Conservation (phyloP, 2,797 vertebrate genomes). For the Cyprinella venusta region DNA sequence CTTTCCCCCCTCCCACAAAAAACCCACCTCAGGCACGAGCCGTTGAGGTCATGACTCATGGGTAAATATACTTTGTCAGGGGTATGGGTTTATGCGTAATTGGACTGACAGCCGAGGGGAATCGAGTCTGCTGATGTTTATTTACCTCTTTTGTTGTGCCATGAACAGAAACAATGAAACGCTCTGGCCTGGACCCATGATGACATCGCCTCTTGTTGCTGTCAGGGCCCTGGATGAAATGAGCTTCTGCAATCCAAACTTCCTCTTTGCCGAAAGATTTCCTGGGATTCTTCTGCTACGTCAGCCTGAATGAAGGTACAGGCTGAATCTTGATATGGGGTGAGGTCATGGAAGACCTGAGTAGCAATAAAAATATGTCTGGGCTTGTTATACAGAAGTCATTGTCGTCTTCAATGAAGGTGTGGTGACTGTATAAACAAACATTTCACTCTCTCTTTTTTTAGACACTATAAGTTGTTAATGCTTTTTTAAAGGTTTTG, state of each 20-base stretch:
- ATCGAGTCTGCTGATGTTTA: constrained; percentile 81
- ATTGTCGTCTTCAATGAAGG: constrained; percentile 15
- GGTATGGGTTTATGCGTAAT: constrained; percentile 76
- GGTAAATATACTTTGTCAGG: constrained; percentile 72
- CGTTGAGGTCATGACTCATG: constrained; percentile 65
- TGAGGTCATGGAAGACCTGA: constrained; percentile 26
- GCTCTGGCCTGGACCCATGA: constrained; percentile 74
- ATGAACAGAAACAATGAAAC: constrained; percentile 88
- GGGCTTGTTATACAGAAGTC: constrained; percentile 23
- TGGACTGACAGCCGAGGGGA: constrained; percentile 87
- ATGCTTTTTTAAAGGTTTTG: constrained; percentile 40
- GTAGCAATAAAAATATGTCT: constrained; percentile 4
- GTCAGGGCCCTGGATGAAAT: constrained; percentile 84
- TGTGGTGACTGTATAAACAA: constrained; percentile 18
- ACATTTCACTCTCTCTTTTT: not conserved
- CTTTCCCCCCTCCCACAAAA: constrained; percentile 65
- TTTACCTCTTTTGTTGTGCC: constrained; percentile 86
- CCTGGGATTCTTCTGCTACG: constrained; percentile 67
- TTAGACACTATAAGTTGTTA: constrained; percentile 1
- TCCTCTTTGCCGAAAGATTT: constrained; percentile 77
- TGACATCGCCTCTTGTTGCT: constrained; percentile 82
- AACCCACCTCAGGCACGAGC: constrained; percentile 79
- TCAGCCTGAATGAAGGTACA: constrained; percentile 62
- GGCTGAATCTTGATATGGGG: constrained; percentile 17
- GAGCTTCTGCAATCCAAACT: constrained; percentile 79